Percentiles rank a stretch among this genome's conserved stretches.
phyloP scores from a whole-genome alignment of 1,140 invertebrate genomes.

The Pseudomyrmex sp. region DNA sequence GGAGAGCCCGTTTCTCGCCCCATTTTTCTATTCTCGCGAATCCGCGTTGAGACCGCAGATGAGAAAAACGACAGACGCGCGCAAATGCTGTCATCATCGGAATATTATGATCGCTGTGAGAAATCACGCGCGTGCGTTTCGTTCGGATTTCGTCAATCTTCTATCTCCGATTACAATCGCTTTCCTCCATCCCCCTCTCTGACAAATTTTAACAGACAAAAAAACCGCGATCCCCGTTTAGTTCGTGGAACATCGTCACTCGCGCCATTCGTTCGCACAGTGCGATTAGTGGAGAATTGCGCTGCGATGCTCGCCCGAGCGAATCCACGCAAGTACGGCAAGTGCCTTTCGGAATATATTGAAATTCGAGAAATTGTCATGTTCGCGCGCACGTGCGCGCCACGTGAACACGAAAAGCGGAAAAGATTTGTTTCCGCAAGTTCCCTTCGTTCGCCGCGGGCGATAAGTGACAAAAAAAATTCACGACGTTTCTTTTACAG shows the following conservation, averaged over 20 bases:
- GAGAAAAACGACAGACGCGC: constrained; percentile 16
- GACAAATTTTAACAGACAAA: background rate
- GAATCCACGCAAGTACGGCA: background rate
- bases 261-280: background rate
- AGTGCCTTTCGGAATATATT: constrained; percentile 1
- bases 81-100: constrained; percentile 15
- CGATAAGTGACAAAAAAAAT: background rate
- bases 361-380: constrained; percentile 33
- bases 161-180: constrained; percentile 18
- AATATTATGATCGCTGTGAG: background rate
- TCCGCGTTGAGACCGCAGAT: constrained; percentile 47
- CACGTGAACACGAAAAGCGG: constrained; percentile 9
- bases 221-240: background rate
- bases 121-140: constrained; percentile 31
- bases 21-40: constrained; percentile 39
- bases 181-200: background rate
- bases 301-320: no score
- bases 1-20: background rate
- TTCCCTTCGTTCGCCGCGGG: background rate
- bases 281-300: background rate
- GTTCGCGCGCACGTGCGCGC: constrained; percentile 21
- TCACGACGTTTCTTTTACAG: no score
- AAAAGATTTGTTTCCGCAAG: background rate
- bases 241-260: background rate
- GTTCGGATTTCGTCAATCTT: constrained; percentile 12